Evolutionary conservation across 2,888 invertebrate genomes (phyloP).

Genomic region (Nomada lathburiana): DNA sequence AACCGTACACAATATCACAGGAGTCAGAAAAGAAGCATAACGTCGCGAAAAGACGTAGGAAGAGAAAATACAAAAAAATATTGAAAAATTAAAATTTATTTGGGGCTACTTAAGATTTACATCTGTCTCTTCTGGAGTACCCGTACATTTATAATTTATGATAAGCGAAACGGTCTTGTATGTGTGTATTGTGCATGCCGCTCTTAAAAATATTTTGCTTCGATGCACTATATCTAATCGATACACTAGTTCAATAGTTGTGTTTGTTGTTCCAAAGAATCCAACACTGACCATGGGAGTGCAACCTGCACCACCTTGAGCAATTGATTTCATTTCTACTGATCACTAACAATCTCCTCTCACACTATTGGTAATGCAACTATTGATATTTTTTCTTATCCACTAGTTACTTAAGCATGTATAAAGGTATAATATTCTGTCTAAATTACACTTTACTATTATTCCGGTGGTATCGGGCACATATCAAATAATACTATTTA

Average conservation of each 20-base stretch:
- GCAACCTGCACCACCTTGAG: constrained; percentile 82
- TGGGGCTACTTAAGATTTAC: not conserved
- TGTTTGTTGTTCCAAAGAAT: constrained; percentile 80
- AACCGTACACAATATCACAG: not conserved
- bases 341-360: constrained; percentile 80
- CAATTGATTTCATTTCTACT: constrained; percentile 78
- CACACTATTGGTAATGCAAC: constrained; percentile 74
- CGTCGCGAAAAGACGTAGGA: not conserved
- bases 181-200: constrained; percentile 56
- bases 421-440: constrained; percentile 7
- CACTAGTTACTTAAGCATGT: constrained; percentile 50
- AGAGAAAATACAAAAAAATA: not conserved
- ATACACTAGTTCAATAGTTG: constrained; percentile 55
- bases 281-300: constrained; percentile 81
- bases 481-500: constrained; percentile 11
- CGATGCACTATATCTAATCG: constrained; percentile 42
- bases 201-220: constrained; percentile 38
- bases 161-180: constrained; percentile 42
- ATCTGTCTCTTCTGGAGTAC: not conserved
- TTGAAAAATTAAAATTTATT: not conserved
- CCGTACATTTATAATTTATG: constrained; percentile 1
- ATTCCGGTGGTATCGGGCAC: constrained; percentile 36
- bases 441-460: constrained; percentile 19
- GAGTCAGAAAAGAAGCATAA: not conserved
- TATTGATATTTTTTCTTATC: constrained; percentile 64